Conservation (phyloP, 2,113 vertebrate species). For the Etia nguti region DNA sequence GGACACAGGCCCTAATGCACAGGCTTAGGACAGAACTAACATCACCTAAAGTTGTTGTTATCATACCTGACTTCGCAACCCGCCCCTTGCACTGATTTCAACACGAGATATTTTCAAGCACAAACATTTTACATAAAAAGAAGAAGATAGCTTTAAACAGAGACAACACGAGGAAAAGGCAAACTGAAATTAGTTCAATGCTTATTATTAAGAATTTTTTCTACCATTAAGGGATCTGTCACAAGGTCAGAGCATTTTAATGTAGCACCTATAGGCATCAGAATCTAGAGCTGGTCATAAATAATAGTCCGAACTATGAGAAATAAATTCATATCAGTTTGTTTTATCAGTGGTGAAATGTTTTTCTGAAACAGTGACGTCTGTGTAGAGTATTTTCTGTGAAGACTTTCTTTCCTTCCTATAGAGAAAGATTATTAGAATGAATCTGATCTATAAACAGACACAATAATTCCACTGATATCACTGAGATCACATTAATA, state of each 20-base stretch:
- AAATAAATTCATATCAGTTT: background rate
- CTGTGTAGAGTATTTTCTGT: background rate
- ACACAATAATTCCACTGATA: background rate
- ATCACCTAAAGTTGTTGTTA: background rate
- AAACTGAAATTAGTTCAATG: rapidly evolving
- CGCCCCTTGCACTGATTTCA: background rate
- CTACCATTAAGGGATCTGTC: background rate
- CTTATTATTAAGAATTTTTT: background rate
- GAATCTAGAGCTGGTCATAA: background rate
- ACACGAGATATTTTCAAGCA: background rate
- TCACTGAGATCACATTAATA: background rate
- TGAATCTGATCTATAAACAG: background rate
- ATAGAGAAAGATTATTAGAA: background rate
- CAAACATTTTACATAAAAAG: rapidly evolving
- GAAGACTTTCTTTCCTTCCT: background rate
- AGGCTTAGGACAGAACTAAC: background rate
- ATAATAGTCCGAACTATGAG: background rate
- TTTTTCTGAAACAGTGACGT: rapidly evolving
- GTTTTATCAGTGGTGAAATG: background rate
- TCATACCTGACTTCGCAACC: background rate
- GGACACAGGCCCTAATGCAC: background rate
- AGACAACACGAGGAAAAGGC: background rate
- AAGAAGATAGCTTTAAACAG: background rate
- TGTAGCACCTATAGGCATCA: background rate
- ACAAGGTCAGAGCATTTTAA: background rate